Conservation (phyloP, 35 echinoderm and acorn worm species). For the Chiridota heheva region DNA sequence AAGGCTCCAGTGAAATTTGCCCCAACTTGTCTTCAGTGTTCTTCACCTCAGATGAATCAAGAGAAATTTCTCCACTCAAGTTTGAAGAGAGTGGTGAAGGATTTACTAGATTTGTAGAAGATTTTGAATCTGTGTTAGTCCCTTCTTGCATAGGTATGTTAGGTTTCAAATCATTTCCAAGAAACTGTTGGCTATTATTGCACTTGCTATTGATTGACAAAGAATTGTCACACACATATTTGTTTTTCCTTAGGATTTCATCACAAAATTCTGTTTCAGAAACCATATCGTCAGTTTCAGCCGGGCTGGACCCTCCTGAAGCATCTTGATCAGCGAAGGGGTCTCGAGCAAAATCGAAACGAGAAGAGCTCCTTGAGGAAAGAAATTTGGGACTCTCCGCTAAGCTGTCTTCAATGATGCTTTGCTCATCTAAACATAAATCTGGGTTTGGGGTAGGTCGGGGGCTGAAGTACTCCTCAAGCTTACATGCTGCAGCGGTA, state of each 20-base stretch:
- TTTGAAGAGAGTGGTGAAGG: too few species aligned
- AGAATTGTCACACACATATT: conserved; percentile 43
- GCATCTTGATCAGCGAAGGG: conserved; percentile 56
- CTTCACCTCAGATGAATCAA: too few species aligned
- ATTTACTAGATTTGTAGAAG: too few species aligned
- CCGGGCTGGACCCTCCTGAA: conserved; percentile 55
- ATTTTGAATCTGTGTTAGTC: too few species aligned
- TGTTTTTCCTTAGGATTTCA: conserved; percentile 78
- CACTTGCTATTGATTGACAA: conserved; percentile 34
- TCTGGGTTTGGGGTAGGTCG: conserved; percentile 9
- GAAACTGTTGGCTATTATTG: too few species aligned
- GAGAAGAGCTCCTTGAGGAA: conserved; percentile 86
- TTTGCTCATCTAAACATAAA: conserved; percentile 70
- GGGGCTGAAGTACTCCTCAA: conserved; percentile 78
- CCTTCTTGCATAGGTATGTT: too few species aligned
- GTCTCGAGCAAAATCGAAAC: conserved; percentile 91
- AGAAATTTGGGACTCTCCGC: conserved; percentile 86
- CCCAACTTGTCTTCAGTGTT: too few species aligned
- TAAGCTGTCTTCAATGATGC: conserved; percentile 85
- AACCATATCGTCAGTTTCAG: conserved; percentile 94
- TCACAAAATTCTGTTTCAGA: conserved; percentile 85
- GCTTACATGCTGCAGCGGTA: conserved; percentile 56
- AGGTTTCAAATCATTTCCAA: too few species aligned
- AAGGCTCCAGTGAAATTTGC: too few species aligned
- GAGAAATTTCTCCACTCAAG: too few species aligned